These are phyloP conservation scores for Prunella fulvescens DNA, from an alignment of 2,113 vertebrate species.

Conservation along the genomic window DNA sequence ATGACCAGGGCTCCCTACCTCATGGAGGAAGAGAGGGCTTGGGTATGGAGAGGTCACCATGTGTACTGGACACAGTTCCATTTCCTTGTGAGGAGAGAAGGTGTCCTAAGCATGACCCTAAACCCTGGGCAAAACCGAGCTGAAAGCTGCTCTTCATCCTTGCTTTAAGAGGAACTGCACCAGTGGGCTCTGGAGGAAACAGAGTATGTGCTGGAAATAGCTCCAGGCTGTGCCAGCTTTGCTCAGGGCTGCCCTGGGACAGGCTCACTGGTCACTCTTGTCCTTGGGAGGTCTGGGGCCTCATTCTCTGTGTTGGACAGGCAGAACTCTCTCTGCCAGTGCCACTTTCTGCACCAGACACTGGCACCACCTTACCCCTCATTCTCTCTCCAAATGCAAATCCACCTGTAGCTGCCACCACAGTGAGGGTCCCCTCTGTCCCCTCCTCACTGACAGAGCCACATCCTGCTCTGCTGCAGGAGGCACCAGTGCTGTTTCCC, in stretches of 20 bases:
- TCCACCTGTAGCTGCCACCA: accelerated
- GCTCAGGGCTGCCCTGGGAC: background rate
- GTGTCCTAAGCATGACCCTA: background rate
- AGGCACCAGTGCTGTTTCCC: background rate
- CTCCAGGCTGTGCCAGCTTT: background rate
- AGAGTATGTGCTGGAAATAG: background rate
- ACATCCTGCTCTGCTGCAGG: background rate
- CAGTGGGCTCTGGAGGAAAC: background rate
- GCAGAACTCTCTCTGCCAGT: background rate
- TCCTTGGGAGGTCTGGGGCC: background rate
- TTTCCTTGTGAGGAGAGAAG: background rate
- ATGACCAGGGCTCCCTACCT: background rate
- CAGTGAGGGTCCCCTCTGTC: background rate
- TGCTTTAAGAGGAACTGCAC: background rate
- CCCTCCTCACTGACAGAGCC: background rate
- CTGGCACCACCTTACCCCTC: background rate
- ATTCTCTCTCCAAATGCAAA: background rate
- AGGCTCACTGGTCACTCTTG: background rate
- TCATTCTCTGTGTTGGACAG: background rate
- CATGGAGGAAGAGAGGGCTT: background rate
- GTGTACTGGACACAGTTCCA: background rate
- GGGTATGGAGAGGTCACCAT: background rate
- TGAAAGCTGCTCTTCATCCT: background rate
- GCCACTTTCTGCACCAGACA: background rate
- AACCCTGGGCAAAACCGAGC: background rate